These are phyloP conservation scores for Drosophila koepferae DNA, from an alignment of 2,888 invertebrate genomes.

Conservation along the genomic window DNA sequence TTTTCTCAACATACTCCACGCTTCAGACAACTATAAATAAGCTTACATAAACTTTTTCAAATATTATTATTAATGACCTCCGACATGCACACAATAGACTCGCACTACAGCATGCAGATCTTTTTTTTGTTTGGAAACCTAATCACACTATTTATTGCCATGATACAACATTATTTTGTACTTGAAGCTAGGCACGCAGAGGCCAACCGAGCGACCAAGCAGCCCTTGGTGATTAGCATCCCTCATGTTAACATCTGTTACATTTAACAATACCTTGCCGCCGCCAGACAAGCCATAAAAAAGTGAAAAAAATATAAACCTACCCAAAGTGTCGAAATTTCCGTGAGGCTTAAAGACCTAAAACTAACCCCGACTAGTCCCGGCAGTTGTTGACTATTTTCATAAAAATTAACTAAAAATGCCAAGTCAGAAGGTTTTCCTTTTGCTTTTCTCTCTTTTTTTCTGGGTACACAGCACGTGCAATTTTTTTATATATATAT, in stretches of 20 bases:
- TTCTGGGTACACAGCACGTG: conserved; percentile 66
- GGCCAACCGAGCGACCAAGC: background rate
- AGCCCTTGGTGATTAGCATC: conserved; percentile 75
- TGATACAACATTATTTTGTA: conserved; percentile 81
- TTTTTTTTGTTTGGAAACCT: conserved; percentile 45
- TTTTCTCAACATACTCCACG: background rate
- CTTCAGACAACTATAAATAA: background rate
- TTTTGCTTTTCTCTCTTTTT: background rate
- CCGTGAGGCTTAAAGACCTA: conserved; percentile 50
- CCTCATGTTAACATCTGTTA: conserved; percentile 81
- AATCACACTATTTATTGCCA: conserved; percentile 83
- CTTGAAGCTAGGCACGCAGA: conserved; percentile 26
- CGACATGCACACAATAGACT: conserved; percentile 34
- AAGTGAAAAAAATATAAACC: conserved; percentile 32
- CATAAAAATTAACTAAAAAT: conserved; percentile 70
- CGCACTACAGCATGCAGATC: background rate
- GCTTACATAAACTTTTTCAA: background rate
- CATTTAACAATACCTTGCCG: conserved; percentile 64
- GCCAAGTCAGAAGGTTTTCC: conserved; percentile 63
- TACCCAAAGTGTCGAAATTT: conserved; percentile 57
- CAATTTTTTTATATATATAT: conserved; percentile 57
- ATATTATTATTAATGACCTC: conserved; percentile 36
- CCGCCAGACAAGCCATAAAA: conserved; percentile 24
- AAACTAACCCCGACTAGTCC: conserved; percentile 64
- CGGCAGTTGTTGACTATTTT: conserved; percentile 36